These are phyloP conservation scores for Calliphora vicina DNA, from an alignment of 1,140 invertebrate species.

Conservation along the genomic window DNA sequence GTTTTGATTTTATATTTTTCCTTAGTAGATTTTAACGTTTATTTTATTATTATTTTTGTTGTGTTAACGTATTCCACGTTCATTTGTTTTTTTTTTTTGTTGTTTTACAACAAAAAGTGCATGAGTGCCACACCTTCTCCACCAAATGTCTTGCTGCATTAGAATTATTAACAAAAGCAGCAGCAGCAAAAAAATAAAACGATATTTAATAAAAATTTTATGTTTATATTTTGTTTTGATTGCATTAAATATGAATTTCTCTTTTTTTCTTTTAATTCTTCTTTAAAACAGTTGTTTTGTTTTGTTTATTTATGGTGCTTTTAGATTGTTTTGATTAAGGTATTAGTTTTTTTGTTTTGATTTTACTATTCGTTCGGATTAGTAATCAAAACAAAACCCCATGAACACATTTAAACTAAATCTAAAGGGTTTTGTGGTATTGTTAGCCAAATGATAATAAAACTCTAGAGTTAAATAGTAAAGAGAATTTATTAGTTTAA, in stretches of 20 bases:
- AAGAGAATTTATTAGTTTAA: no score
- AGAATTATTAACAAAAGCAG: neutral
- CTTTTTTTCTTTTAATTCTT: conserved; percentile 22
- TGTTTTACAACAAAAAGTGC: neutral
- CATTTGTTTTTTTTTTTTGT: neutral
- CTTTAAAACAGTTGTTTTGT: neutral
- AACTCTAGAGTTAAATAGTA: no score
- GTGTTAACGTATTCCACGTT: conserved; percentile 21
- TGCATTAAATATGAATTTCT: conserved; percentile 30
- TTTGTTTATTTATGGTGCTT: neutral
- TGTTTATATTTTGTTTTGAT: conserved; percentile 36
- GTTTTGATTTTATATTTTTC: neutral
- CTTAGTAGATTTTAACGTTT: neutral
- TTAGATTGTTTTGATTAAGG: conserved; percentile 1
- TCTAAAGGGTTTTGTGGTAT: no score
- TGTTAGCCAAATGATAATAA: no score
- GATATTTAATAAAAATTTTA: conserved; percentile 20
- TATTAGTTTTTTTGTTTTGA: conserved; percentile 14
- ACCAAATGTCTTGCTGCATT: neutral
- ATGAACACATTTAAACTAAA: no score
- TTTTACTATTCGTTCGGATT: neutral
- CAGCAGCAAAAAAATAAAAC: neutral
- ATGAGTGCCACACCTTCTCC: conserved; percentile 27
- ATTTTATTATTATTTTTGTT: conserved; percentile 1
- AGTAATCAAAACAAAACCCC: neutral